These are phyloP conservation scores for Sebastes oblongus DNA, from an alignment of 2,797 vertebrate species.

Conservation along the genomic window DNA sequence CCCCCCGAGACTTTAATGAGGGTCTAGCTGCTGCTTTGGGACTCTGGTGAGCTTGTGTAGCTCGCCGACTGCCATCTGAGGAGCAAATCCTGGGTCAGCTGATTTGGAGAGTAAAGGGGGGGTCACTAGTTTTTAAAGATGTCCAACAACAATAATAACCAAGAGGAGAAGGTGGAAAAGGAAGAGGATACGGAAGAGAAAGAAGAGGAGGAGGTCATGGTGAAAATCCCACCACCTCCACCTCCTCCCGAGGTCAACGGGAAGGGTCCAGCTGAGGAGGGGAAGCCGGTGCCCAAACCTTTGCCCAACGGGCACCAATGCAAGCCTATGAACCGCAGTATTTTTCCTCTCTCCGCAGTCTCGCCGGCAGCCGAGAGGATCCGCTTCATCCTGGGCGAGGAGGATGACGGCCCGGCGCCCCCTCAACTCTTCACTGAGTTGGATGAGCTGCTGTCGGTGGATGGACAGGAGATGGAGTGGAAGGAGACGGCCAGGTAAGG, in stretches of 20 bases:
- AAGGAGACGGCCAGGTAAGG: slow-evolving; percentile 97
- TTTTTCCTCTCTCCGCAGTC: slow-evolving; percentile 93
- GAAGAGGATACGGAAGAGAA: slow-evolving; percentile 57
- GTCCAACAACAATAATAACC: slow-evolving; percentile 81
- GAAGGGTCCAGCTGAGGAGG: slow-evolving; percentile 78
- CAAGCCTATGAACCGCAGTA: slow-evolving; percentile 88
- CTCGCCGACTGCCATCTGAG: slow-evolving; percentile 41
- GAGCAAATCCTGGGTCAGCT: slow-evolving; percentile 32
- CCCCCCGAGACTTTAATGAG: slow-evolving; percentile 66
- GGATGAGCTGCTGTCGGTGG: slow-evolving; percentile 93
- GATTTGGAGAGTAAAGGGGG: slow-evolving; percentile 25
- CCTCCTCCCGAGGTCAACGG: slow-evolving; percentile 64
- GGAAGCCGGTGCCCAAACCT: slow-evolving; percentile 51
- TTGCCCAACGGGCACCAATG: slow-evolving; percentile 69
- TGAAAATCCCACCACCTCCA: slow-evolving; percentile 72
- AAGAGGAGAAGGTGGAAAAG: slow-evolving; percentile 62
- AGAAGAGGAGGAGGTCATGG: slow-evolving; percentile 61
- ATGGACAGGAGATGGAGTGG: slow-evolving; percentile 99
- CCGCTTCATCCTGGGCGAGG: slow-evolving; percentile 96
- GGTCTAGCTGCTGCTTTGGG: slow-evolving; percentile 61
- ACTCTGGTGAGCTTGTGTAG: slow-evolving; percentile 42
- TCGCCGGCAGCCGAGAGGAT: slow-evolving; percentile 95
- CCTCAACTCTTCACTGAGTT: slow-evolving; percentile 98
- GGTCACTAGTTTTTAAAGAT: slow-evolving; percentile 55
- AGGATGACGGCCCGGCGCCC: slow-evolving; percentile 92